These are phyloP conservation scores for Tinea semifulvella DNA, from an alignment of 2,888 invertebrate genomes.

Conservation along the genomic window DNA sequence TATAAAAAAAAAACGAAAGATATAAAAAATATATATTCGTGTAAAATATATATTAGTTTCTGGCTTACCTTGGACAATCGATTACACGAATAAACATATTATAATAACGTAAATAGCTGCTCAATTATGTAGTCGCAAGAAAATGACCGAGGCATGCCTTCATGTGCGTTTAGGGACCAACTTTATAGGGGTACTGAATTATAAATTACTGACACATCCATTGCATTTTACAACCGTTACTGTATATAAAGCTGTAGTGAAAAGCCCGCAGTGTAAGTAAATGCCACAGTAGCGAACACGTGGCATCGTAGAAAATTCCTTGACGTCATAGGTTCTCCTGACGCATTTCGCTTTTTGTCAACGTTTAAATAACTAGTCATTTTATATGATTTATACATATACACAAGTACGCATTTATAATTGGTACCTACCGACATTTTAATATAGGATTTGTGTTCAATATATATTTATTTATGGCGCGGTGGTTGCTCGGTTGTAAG, in stretches of 20 bases:
- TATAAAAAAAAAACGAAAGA: too few relatives aligned
- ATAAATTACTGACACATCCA: slow-evolving; percentile 1
- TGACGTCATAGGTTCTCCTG: slow-evolving; percentile 8
- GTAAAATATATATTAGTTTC: too few relatives aligned
- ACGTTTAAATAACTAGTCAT: too few relatives aligned
- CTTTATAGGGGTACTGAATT: background rate
- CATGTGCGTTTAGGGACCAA: background rate
- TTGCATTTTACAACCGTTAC: background rate
- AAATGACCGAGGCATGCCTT: background rate
- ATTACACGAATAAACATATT: background rate
- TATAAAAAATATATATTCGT: too few relatives aligned
- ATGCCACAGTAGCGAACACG: background rate
- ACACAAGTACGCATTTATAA: too few relatives aligned
- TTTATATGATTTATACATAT: too few relatives aligned
- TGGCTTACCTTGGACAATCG: too few relatives aligned
- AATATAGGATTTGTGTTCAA: too few relatives aligned
- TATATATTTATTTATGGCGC: too few relatives aligned
- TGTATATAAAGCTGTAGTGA: background rate
- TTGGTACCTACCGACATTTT: too few relatives aligned
- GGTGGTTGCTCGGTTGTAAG: too few relatives aligned
- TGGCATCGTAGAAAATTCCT: background rate
- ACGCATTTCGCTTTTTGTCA: slow-evolving; percentile 4
- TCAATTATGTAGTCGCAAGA: background rate
- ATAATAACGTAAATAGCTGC: background rate
- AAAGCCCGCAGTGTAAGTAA: background rate